Conservation (phyloP, 1,140 invertebrate genomes). For the Gonioctena quinquepunctata region DNA sequence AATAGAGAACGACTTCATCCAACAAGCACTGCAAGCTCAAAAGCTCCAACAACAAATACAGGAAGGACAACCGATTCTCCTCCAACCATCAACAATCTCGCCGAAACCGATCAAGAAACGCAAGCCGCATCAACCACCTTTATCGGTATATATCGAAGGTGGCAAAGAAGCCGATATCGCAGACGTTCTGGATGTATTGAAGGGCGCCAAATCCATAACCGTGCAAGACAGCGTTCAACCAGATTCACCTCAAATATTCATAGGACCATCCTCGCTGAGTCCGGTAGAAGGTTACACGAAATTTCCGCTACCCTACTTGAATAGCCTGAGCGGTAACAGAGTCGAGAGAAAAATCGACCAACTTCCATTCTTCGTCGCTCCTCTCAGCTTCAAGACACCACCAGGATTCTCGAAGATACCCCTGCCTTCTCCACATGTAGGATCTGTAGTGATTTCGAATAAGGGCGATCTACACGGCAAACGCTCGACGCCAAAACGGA, state of each 20-base stretch:
- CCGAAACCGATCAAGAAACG: constrained; percentile 59
- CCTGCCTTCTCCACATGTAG: constrained; percentile 81
- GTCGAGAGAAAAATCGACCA: constrained; percentile 74
- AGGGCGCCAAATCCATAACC: constrained; percentile 71
- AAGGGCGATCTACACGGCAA: constrained; percentile 19
- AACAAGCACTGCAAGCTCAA: constrained; percentile 57
- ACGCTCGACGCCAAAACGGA: constrained; percentile 14
- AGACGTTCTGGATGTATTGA: constrained; percentile 71
- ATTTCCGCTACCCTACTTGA: constrained; percentile 81
- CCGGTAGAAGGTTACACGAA: constrained; percentile 74
- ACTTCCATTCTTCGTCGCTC: constrained; percentile 81
- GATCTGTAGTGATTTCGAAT: constrained; percentile 73
- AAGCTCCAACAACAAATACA: constrained; percentile 56
- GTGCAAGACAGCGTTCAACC: constrained; percentile 72
- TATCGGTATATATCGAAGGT: constrained; percentile 74
- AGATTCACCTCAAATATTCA: constrained; percentile 74
- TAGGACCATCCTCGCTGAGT: constrained; percentile 74
- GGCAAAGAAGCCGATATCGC: constrained; percentile 59
- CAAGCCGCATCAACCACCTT: constrained; percentile 78
- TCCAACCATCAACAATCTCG: constrained; percentile 32
- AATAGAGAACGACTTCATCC: constrained; percentile 54
- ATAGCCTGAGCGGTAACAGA: constrained; percentile 70
- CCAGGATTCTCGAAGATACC: constrained; percentile 81
- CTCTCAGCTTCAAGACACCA: constrained; percentile 78
- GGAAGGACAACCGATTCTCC: constrained; percentile 25